These are phyloP conservation scores for Rhagium mordax DNA, from an alignment of 2,888 invertebrate species.

Conservation along the genomic window DNA sequence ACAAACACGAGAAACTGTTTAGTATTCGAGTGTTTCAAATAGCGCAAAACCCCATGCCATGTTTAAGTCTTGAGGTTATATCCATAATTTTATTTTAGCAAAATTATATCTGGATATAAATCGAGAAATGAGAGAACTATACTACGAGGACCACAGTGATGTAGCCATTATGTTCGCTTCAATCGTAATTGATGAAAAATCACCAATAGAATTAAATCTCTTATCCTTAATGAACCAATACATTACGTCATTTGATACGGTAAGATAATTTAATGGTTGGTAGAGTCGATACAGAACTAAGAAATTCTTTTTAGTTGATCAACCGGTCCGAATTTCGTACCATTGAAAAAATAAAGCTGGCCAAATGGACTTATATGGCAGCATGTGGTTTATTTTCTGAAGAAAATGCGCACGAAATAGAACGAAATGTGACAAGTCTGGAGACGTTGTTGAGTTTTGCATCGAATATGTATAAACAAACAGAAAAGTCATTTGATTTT, in stretches of 20 bases:
- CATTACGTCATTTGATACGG: conserved; percentile 94
- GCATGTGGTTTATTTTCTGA: conserved; percentile 90
- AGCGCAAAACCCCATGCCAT: no score
- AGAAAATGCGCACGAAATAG: conserved; percentile 72
- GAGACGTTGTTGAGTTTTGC: conserved; percentile 82
- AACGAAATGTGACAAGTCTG: conserved; percentile 64
- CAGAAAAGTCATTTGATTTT: conserved; percentile 74
- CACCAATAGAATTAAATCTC: no score
- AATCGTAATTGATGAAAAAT: conserved; percentile 69
- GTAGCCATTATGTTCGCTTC: conserved; percentile 98
- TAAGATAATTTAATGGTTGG: conserved; percentile 64
- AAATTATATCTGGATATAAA: conserved; percentile 83
- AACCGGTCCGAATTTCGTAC: conserved; percentile 68
- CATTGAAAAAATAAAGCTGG: conserved; percentile 97
- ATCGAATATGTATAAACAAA: conserved; percentile 78
- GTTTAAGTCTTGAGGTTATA: no score
- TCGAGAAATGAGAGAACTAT: conserved; percentile 82
- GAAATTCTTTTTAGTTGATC: conserved; percentile 45
- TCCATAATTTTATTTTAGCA: conserved; percentile 73
- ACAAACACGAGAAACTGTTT: no score
- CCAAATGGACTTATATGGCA: conserved; percentile 98
- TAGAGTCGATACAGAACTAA: neutral
- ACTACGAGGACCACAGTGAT: conserved; percentile 87
- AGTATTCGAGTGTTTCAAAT: no score
- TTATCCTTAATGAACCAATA: conserved; percentile 91